Evolutionary conservation across 1,140 invertebrate genomes (phyloP).

Genomic region (Drosophila paulistorum): DNA sequence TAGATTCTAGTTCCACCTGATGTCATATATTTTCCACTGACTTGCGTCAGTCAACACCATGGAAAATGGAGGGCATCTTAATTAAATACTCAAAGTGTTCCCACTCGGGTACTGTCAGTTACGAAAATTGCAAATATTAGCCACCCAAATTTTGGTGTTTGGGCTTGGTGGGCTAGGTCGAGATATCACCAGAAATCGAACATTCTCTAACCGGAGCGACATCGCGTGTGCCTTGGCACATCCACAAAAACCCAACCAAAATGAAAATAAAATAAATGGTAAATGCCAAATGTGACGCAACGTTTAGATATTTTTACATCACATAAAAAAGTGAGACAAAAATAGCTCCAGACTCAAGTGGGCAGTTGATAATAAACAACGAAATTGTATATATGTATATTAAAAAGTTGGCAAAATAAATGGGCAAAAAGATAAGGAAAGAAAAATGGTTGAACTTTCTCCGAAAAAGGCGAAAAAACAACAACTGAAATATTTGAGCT

Average conservation of each 20-base stretch:
- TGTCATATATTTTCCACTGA: neutral
- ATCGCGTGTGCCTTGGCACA: conserved; percentile 60
- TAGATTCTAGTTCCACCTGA: too few relatives aligned
- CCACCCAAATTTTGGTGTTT: neutral
- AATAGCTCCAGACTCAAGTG: conserved; percentile 15
- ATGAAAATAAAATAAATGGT: conserved; percentile 31
- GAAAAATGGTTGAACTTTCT: conserved; percentile 9
- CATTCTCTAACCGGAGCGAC: conserved; percentile 20
- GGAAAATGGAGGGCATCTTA: neutral
- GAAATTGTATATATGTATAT: neutral
- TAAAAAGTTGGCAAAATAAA: neutral
- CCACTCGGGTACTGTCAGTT: conserved; percentile 11
- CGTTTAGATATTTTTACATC: conserved; percentile 64
- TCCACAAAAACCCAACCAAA: conserved; percentile 26
- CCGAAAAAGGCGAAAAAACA: neutral
- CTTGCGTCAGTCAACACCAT: conserved; percentile 1
- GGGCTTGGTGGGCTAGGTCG: neutral
- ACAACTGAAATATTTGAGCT: neutral
- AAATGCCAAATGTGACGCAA: conserved; percentile 68
- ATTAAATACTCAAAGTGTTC: conserved; percentile 4
- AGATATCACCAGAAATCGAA: conserved; percentile 38
- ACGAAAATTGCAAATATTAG: conserved; percentile 34
- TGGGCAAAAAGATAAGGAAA: conserved; percentile 9
- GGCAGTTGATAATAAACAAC: conserved; percentile 19
- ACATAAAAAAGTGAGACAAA: conserved; percentile 30